Conservation (phyloP, 2,113 vertebrate species). For the Rhinopomastus cyanomelas region DNA sequence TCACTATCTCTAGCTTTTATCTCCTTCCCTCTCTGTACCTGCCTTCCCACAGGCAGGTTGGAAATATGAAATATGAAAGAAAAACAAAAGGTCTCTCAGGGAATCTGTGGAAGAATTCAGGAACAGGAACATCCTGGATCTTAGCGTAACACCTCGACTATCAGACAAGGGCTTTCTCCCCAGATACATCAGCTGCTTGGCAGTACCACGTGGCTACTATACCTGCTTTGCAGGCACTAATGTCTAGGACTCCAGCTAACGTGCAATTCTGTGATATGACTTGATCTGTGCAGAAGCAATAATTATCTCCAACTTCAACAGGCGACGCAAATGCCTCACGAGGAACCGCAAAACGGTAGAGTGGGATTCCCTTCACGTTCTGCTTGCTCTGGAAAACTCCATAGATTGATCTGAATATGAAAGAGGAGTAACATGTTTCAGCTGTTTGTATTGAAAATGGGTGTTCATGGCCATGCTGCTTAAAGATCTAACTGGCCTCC, state of each 20-base stretch:
- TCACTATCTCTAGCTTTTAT: neutral
- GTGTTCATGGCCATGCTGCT: neutral
- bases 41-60: no score
- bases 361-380: conserved; percentile 84
- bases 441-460: neutral
- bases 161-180: neutral
- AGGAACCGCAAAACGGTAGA: conserved; percentile 85
- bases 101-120: neutral
- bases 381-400: conserved; percentile 69
- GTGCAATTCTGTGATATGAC: conserved; percentile 81
- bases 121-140: fast-evolving
- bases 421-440: neutral
- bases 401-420: conserved; percentile 84
- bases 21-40: neutral
- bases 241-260: conserved; percentile 81
- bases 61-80: neutral
- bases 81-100: neutral
- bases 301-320: conserved; percentile 78
- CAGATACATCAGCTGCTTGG: neutral
- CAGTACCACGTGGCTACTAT: neutral
- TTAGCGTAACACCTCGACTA: neutral
- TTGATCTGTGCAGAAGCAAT: conserved; percentile 81
- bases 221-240: conserved; percentile 82
- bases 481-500: neutral
- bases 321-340: conserved; percentile 82